Percentiles rank a stretch among this genome's conserved stretches.
phyloP scores from a whole-genome alignment of 1,140 invertebrate genomes.

The Drosophila novamexicana region DNA sequence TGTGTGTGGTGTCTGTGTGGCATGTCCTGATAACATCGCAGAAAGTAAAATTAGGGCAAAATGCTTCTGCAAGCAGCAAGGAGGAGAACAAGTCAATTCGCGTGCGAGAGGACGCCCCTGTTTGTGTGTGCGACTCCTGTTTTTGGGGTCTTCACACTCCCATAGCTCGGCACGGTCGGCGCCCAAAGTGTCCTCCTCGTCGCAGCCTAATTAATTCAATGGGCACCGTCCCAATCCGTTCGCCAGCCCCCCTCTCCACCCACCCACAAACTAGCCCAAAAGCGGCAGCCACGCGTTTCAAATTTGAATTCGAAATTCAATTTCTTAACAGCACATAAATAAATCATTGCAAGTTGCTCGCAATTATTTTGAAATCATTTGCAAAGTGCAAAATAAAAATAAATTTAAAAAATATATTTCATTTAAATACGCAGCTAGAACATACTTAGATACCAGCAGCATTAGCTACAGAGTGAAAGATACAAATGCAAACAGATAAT shows the following conservation, averaged over 20 bases:
- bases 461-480: background rate
- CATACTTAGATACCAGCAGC: too few species aligned
- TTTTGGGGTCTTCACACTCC: constrained; percentile 25
- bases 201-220: constrained; percentile 82
- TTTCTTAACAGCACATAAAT: constrained; percentile 46
- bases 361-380: constrained; percentile 40
- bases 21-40: constrained; percentile 78
- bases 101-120: background rate
- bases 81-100: constrained; percentile 29
- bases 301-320: constrained; percentile 26
- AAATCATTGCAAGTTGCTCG: constrained; percentile 39
- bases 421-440: constrained; percentile 31
- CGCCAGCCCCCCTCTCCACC: background rate
- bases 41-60: constrained; percentile 83
- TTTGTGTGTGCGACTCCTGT: constrained; percentile 20
- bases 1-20: constrained; percentile 37
- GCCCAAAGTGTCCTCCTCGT: constrained; percentile 67
- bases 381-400: constrained; percentile 9
- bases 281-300: constrained; percentile 4
- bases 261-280: background rate
- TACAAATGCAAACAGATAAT: constrained; percentile 24
- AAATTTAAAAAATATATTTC: constrained; percentile 27
- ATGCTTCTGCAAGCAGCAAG: constrained; percentile 47
- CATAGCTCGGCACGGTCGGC: background rate
- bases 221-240: constrained; percentile 38